Percentiles rank a stretch among this genome's conserved stretches.
phyloP scores from a whole-genome alignment of 2,888 invertebrate genomes.

The Epirrhoe tristata region DNA sequence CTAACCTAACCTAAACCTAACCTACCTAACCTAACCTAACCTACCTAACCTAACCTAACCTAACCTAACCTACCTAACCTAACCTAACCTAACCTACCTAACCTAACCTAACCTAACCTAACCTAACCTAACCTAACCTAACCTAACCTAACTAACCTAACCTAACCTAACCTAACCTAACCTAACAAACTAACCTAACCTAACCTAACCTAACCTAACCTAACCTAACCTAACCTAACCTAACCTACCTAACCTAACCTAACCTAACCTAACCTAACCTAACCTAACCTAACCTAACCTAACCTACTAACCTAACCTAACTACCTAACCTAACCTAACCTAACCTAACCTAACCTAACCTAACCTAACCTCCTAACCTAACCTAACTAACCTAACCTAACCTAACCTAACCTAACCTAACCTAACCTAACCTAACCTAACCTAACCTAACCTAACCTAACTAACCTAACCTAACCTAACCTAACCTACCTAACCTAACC shows the following conservation, averaged over 20 bases:
- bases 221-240: constrained; percentile 2
- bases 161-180: constrained; percentile 43
- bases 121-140: constrained; percentile 38
- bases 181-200: constrained; percentile 41
- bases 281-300: constrained; percentile 45
- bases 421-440: constrained; percentile 44
- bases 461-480: constrained; percentile 35
- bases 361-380: too few species aligned
- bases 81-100: too few species aligned
- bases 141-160: constrained; percentile 34
- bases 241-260: constrained; percentile 35
- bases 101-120: constrained; percentile 2
- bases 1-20: too few species aligned
- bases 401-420: constrained; percentile 42
- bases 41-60: too few species aligned
- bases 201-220: constrained; percentile 39
- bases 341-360: constrained; percentile 42
- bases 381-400: constrained; percentile 41
- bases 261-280: constrained; percentile 40
- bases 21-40: too few species aligned
- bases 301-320: too few species aligned
- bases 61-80: too few species aligned
- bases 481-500: too few species aligned
- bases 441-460: constrained; percentile 47
- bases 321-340: constrained; percentile 36